These are phyloP conservation scores for Cherax quadricarinatus DNA, from an alignment of 1,140 invertebrate species.

Conservation along the genomic window DNA sequence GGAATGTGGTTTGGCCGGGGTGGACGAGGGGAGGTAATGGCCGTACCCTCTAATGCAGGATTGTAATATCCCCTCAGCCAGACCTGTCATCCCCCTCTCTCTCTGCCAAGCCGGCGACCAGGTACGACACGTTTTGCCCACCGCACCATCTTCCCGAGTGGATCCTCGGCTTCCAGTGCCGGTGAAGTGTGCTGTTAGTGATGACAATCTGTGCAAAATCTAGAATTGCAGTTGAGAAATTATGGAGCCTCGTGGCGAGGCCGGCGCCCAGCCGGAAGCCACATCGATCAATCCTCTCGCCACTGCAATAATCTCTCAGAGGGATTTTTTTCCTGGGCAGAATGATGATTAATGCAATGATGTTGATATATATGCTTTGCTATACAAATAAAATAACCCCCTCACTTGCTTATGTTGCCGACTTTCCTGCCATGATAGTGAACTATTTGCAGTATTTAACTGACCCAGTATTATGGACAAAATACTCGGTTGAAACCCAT, in stretches of 20 bases:
- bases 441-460: background rate
- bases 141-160: background rate
- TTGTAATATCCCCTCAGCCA: constrained; percentile 29
- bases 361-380: background rate
- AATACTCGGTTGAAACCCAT: background rate
- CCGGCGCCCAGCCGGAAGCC: background rate
- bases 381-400: background rate
- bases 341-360: background rate
- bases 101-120: constrained; percentile 61
- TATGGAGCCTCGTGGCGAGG: background rate
- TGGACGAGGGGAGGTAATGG: constrained; percentile 52
- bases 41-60: constrained; percentile 36
- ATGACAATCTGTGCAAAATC: background rate
- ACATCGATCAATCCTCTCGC: background rate
- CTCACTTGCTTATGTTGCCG: background rate
- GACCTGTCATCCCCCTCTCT: constrained; percentile 39
- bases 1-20: background rate
- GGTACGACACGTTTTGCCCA: constrained; percentile 41
- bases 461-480: background rate
- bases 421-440: background rate
- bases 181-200: constrained; percentile 3
- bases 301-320: background rate
- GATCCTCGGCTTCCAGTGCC: background rate
- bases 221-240: background rate
- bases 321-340: background rate